A percentile compares a stretch with the other conserved stretches of the same genome.
Evolutionary conservation across 2,113 vertebrate species (phyloP).

Genomic region (Lasiurus borealis): DNA sequence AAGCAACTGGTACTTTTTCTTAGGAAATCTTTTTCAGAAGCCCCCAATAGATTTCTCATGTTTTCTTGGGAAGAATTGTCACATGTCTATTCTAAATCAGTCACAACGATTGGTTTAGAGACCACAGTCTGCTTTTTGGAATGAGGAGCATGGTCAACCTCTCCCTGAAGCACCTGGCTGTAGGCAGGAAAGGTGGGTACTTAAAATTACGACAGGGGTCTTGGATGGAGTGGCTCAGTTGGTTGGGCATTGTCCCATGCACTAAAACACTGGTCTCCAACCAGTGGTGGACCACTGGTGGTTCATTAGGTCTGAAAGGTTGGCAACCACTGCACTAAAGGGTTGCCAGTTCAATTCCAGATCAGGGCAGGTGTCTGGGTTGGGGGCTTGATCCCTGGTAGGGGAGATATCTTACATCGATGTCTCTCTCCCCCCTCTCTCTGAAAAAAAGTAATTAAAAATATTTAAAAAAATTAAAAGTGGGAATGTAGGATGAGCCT

Average conservation of each 20-base stretch:
- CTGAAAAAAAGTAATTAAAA: background rate
- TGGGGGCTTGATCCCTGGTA: background rate
- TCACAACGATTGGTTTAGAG: background rate
- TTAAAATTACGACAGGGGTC: background rate
- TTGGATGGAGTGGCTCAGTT: background rate
- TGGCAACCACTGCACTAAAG: background rate
- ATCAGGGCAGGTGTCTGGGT: background rate
- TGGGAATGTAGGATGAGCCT: background rate
- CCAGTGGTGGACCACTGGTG: too few relatives aligned
- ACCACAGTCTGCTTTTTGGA: background rate
- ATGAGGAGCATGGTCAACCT: background rate
- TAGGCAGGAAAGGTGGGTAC: background rate
- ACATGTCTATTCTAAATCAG: background rate
- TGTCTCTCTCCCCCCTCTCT: background rate
- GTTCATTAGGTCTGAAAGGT: too few relatives aligned
- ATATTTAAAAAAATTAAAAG: background rate
- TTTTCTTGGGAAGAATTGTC: constrained; percentile 23
- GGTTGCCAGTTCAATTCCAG: background rate
- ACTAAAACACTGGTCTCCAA: too few relatives aligned
- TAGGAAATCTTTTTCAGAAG: background rate
- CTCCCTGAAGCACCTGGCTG: background rate
- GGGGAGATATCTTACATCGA: background rate
- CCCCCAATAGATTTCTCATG: background rate
- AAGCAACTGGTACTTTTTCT: constrained; percentile 5
- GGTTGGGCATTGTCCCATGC: background rate